Evolutionary conservation across 2,113 vertebrate species (phyloP).

Genomic region (Hassar affinis): DNA sequence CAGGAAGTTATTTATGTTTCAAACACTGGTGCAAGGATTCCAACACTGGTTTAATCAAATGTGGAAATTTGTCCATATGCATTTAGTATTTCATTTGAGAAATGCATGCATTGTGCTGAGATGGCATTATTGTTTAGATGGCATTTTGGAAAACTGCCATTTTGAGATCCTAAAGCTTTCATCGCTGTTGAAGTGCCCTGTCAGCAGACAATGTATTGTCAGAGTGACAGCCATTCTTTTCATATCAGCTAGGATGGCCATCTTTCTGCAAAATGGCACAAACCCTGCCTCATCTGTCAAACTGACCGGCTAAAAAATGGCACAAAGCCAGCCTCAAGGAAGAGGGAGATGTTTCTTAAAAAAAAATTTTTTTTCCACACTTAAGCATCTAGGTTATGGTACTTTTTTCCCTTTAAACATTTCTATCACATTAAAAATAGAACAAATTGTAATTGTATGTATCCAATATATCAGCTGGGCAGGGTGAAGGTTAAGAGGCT

Average conservation of each 20-base stretch:
- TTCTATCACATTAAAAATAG: too few relatives aligned
- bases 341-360: neutral
- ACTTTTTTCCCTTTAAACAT: neutral
- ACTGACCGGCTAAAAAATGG: neutral
- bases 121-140: neutral
- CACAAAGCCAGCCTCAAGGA: neutral
- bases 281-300: conserved; percentile 20
- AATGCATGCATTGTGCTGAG: conserved; percentile 12
- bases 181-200: conserved; percentile 14
- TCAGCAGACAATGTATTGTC: conserved; percentile 7
- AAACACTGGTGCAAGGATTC: neutral
- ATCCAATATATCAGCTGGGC: neutral
- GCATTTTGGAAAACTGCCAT: conserved; percentile 23
- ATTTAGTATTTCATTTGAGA: conserved; percentile 8
- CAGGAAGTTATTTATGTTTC: neutral
- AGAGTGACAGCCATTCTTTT: conserved; percentile 14
- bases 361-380: neutral
- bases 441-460: too few relatives aligned
- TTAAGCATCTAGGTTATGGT: neutral
- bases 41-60: neutral
- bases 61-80: neutral
- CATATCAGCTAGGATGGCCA: neutral
- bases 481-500: neutral
- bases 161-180: conserved; percentile 4
- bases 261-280: conserved; percentile 18